A percentile compares a stretch with the other conserved stretches of the same genome.
Conservation (phyloP, 2,888 invertebrate species). For the Drosophila anomalipes region DNA sequence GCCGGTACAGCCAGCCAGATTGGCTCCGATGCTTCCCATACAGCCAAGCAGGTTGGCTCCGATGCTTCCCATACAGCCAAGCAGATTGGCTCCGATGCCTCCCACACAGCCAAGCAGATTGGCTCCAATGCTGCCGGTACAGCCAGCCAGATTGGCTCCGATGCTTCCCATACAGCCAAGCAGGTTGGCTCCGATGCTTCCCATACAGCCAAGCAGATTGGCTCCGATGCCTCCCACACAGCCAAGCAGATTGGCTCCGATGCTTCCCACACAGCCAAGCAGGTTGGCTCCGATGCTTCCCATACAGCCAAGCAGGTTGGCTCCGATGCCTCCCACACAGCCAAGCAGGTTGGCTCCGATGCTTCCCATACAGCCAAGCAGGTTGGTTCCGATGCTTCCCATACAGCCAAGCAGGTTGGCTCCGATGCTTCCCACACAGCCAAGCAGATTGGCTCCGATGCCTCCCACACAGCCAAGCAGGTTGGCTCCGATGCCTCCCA, state of each 20-base stretch:
- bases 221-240: background rate
- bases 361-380: background rate
- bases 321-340: no score
- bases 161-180: background rate
- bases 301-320: background rate
- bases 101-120: background rate
- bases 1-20: background rate
- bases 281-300: no score
- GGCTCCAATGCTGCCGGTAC: background rate
- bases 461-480: background rate
- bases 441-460: background rate
- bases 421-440: background rate
- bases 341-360: no score
- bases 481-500: background rate
- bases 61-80: background rate
- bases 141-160: background rate
- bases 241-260: background rate
- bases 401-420: background rate
- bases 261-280: conserved; percentile 10
- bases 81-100: background rate
- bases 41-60: background rate
- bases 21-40: background rate
- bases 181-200: background rate
- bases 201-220: background rate
- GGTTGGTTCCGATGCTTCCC: conserved; percentile 1